phyloP scores from a whole-genome alignment of 2,113 vertebrate species.

The Pterophyllum scalare region DNA sequence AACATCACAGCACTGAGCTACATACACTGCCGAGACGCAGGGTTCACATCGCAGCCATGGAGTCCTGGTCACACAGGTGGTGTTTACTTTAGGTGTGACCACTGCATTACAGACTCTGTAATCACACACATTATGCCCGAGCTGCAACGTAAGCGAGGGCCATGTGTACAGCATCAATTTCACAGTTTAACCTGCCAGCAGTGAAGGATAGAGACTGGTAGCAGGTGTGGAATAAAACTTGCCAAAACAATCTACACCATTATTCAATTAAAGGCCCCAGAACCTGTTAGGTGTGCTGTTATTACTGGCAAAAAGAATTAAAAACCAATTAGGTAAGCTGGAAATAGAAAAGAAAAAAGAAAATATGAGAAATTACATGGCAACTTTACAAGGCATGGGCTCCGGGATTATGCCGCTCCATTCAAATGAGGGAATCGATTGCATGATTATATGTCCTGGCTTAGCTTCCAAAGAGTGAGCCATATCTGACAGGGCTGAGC shows the following conservation, averaged over 20 bases:
- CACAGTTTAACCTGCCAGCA: constrained; percentile 66
- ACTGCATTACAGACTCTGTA: constrained; percentile 47
- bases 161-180: constrained; percentile 67
- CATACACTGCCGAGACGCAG: too few species aligned
- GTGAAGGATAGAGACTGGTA: constrained; percentile 46
- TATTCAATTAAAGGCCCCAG: constrained; percentile 46
- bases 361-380: constrained; percentile 33
- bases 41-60: constrained; percentile 8
- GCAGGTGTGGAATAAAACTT: constrained; percentile 63
- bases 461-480: constrained; percentile 45
- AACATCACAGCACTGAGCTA: neutral
- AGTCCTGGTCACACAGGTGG: constrained; percentile 63
- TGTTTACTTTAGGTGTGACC: constrained; percentile 62
- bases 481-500: constrained; percentile 60
- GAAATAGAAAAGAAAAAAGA: constrained; percentile 20
- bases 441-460: constrained; percentile 55
- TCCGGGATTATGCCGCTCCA: constrained; percentile 3
- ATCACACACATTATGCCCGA: constrained; percentile 40
- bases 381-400: constrained; percentile 26
- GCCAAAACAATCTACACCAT: constrained; percentile 66
- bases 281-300: constrained; percentile 56
- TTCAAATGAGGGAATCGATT: constrained; percentile 50
- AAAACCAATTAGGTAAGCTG: constrained; percentile 58
- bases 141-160: constrained; percentile 45
- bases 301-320: constrained; percentile 62